Evolutionary conservation across 2,113 vertebrate genomes (phyloP), one percentile per base, ranked within the genome.

Genomic region (Indicator maculatus): DNA sequence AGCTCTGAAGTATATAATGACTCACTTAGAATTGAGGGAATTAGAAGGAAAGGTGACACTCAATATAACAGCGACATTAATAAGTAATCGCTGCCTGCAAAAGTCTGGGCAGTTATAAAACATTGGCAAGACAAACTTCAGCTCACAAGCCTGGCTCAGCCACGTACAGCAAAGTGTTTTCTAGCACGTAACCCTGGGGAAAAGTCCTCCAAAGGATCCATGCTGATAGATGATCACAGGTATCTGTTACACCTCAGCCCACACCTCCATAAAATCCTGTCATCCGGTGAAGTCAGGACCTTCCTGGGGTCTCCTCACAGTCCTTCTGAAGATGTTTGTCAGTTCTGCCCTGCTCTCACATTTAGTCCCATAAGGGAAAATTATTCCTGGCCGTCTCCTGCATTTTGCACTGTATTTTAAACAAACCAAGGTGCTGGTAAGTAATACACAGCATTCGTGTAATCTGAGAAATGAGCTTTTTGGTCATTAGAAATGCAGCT

Each of bases 1-100:
- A 70, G 88, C 92, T 94, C 95, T 96, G 91, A 97, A 90, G 83
- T 91, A 93, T 86, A 17, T 89, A 95, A 96, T 92, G 93, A 96
- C 96, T 93, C 94, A 95, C 90, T 95, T 83, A 83, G 91, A 89
- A 95, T 36, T 93, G 93, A 95, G 83, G 95, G 93, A 94, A 89
- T 95, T 89, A 89, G 80, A 94, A 92, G 21, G 91, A 90, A 94
- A 94, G 91, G 95, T 85, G 88, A 84, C 96, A 90, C 56, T 85
- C 83, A 90, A 74, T 81, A 84, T 70, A 80, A 82, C 65, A 89
- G 52, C 12, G 36, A 64, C 90, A 92, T 92, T 90, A 79, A 50
- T 78, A 95, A 89, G 85, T 78, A 95, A 96, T 93, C 90, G 9
- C 47, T 70, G 87, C 91, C 96, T 78, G 53, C 74, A 88, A 95